Percentiles rank a stretch among this genome's conserved stretches.
These are phyloP conservation scores for Thaumatotibia leucotreta DNA, from an alignment of 1,140 invertebrate species.

Conservation along the genomic window DNA sequence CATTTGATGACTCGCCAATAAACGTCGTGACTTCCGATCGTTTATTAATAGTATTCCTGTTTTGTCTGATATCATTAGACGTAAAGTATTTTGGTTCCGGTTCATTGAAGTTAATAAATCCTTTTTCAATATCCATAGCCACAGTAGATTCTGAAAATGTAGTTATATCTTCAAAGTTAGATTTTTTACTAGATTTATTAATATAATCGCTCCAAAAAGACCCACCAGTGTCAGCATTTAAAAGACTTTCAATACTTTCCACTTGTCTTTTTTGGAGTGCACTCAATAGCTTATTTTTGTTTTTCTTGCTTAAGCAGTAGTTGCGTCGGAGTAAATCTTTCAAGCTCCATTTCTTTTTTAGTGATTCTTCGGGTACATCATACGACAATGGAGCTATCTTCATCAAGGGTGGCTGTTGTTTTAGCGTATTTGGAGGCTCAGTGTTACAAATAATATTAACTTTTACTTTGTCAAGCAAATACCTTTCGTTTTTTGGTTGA, in stretches of 20 bases:
- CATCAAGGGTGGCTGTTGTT: background rate
- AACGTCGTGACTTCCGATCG: background rate
- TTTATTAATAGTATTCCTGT: background rate
- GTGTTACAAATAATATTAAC: conserved; percentile 53
- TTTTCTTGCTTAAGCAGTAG: too few species aligned
- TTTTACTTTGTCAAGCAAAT: conserved; percentile 48
- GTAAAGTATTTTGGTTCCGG: background rate
- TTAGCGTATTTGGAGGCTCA: conserved; percentile 11
- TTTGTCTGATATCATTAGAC: background rate
- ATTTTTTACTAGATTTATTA: conserved; percentile 10
- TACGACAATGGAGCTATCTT: background rate
- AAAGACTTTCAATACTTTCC: conserved; percentile 23
- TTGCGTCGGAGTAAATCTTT: background rate
- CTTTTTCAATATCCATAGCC: background rate
- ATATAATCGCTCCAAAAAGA: conserved; percentile 36
- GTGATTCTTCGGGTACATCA: background rate
- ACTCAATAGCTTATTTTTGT: background rate
- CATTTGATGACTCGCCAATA: too few species aligned
- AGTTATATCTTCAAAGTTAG: background rate
- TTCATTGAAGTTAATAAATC: background rate
- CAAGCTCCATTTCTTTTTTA: conserved; percentile 19
- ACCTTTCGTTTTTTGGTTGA: conserved; percentile 26
- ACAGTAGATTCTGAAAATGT: background rate
- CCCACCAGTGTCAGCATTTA: conserved; percentile 29
- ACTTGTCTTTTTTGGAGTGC: background rate